Base-by-base conservation (phyloP, 1,140 invertebrate genomes). In the Drosophila littoralis region DNA sequence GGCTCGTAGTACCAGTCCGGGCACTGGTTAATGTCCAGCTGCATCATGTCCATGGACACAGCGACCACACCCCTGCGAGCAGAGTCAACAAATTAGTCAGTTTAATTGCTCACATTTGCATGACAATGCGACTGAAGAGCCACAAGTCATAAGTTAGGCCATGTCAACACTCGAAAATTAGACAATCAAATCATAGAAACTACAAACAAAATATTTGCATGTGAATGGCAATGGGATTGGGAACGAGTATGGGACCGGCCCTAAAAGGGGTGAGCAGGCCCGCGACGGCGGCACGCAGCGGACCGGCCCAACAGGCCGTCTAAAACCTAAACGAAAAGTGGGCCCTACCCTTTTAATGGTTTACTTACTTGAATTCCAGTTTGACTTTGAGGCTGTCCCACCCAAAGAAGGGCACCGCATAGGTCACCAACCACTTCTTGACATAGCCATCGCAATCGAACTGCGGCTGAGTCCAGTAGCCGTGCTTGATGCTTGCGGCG, bases 371-470 rank as follows among this genome's bases (percentile, higher is more conserved):
- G 93, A 98, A 98, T 94, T 98, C 97, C 75, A 98, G 93, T 93
- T 96, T 97, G 28, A 95, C 95, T 94, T 97, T 97, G 51, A 99
- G 94, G 91, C 95, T 97, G 92, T 99, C 98, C 96, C 96, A 98
- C 59, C 98, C 98, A 93, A 99, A 99, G 95, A 99, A 99, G 58
- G 98, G 98, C 58, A 96, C 96, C 55, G 97, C 96, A 94, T 99
- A 99, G 42, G 97, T 98, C 73, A 99, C 95, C 75, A 99, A 94
- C 98, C 98, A 99, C 93, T 97, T 97, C 82, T 97, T 96, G 48
- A 97, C 94, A 93, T 97, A 97, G 42, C 97, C 98, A 82, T 97
- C 94, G 93, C 98, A 99, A 93, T 99, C 98, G 92, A 97, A 99
- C 90, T 97, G 97, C 3, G 98, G 98, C 79, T 95, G 93, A 45